Evolutionary conservation across 23 tunicate species (phyloP).

Genomic region (Styela clava): DNA sequence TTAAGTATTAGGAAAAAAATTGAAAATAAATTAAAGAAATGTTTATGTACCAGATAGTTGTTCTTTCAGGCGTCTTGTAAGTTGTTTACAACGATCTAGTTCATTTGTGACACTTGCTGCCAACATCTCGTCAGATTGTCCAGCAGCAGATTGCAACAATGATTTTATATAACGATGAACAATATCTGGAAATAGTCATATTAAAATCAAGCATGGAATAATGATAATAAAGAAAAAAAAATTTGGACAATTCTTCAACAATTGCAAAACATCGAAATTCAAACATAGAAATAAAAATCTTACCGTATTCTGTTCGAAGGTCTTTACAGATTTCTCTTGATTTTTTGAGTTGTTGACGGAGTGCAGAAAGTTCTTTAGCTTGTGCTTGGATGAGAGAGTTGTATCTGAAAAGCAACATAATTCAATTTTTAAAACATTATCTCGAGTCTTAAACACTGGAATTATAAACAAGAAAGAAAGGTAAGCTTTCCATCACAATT

Average conservation of each 20-base stretch:
- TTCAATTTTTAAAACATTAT: slow-evolving; percentile 10
- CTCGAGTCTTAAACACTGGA: neutral
- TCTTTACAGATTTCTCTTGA: slow-evolving; percentile 51
- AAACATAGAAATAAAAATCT: slow-evolving; percentile 9
- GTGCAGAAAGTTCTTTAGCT: slow-evolving; percentile 75
- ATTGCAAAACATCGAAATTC: no score
- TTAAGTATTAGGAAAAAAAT: no score
- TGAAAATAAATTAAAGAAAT: no score
- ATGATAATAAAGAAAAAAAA: no score
- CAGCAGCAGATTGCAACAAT: slow-evolving; percentile 33
- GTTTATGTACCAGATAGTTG: slow-evolving; percentile 37
- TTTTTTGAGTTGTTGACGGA: slow-evolving; percentile 53
- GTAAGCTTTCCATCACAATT: no score
- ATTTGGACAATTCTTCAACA: no score
- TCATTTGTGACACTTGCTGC: slow-evolving; percentile 47
- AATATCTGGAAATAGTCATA: slow-evolving; percentile 65
- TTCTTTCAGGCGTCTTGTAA: slow-evolving; percentile 13
- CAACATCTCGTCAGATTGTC: slow-evolving; percentile 37
- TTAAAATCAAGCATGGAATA: neutral
- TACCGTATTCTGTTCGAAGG: slow-evolving; percentile 78
- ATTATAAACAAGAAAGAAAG: neutral
- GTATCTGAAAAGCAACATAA: slow-evolving; percentile 33
- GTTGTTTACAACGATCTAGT: slow-evolving; percentile 47
- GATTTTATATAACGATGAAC: slow-evolving; percentile 47
- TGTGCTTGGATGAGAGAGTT: slow-evolving; percentile 86